Base-by-base conservation (phyloP, 2,113 vertebrate genomes). In the Lepus americanus region DNA sequence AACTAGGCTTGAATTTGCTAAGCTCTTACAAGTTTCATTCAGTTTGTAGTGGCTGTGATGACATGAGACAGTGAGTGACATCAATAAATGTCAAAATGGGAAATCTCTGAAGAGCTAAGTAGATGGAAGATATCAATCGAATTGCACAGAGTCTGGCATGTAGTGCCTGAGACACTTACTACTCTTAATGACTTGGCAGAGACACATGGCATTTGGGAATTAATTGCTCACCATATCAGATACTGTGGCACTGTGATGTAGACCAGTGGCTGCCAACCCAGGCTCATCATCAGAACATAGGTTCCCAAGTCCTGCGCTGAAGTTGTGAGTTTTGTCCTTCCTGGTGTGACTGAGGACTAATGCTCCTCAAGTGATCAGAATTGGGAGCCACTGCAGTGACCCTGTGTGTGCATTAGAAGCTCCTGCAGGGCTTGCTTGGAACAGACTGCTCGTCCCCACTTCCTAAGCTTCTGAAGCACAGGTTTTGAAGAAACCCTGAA, bases 1-100 rank as follows among this genome's bases (percentile, higher is more conserved):
- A 86, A 76, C 31, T 84, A 22, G 49, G 78, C 84, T 90, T 74
- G 63, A 72, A 89, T 79, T 90, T 87, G 81, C 51, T 87, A 81
- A 87, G 36, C 4, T 33, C 9, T 82, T 74, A 23, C 92, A 49
- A 67, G 14, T 72, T 31, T 83, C 14, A 70, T 36, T 36, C 5
- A 12, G 44, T 76, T 87, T 78, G 63, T 73, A 39, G 66, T 83
- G 51, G 23, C 3, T 67, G 2, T 31, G 27, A 73, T 80, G 39
- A 82, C 61, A 31, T 33, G 36, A 84, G 78, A 55, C 92, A 74
- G 25, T 44, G 55, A 77, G 64, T 90, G 5, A 36, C 55, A 55
- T 49, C 29, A 86, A 69, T 64, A 73, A 74, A 17, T 69, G 53
- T 89, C 22, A 73, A 76, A 93, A 74, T 88, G 51, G 59, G 36